Base-by-base conservation (phyloP, 2,113 vertebrate genomes). In the Condylura cristata region DNA sequence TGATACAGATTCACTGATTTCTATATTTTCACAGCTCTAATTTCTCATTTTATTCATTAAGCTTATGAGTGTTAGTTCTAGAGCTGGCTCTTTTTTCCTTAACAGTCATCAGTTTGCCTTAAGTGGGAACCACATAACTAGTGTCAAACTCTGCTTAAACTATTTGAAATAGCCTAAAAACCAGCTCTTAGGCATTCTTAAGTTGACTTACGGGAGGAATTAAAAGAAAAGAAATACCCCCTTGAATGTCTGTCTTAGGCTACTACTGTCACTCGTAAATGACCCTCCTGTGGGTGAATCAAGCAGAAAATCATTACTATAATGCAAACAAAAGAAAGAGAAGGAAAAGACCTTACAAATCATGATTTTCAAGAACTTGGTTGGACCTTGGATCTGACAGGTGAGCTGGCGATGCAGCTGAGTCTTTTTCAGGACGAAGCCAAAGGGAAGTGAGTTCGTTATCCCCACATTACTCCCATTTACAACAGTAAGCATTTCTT, bases 31-130 rank as follows among this genome's bases (percentile, higher is more conserved):
- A 37, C 14, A 44, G 60, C 81, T 89, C 91, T 94, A 9, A 83
- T 88, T 74, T 26, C 51, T 94, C 53, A 17, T 32, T 66, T 88
- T 87, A 44, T 51, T 92, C 34, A 14, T 86, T 93, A 74, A n/a
- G 84, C 91, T 95, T 90, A 88, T 91, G 76, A 46, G 63, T 48
- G 5, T 92, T 80, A 46, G 44, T 20, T 89, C 32, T 80, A 20
- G 8, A 53, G 60, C 84, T 85, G 51, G 14, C 17, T 78, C 39
- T 71, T 94, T 91, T 88, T 79, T 83, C 80, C 13, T 53, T 34
- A 92, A 92, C 58, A 71, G 0, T 70, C 79, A 76, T n/a, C 51
- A 74, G 39, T 39, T 24, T 61, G 56, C 18, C 37, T 34, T 9
- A 78, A 65, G 26, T 34, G 81, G 28, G 51, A 41, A 11, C 39